Evolutionary conservation across 2,797 vertebrate species (phyloP).

Genomic region (Crenichthys baileyi): DNA sequence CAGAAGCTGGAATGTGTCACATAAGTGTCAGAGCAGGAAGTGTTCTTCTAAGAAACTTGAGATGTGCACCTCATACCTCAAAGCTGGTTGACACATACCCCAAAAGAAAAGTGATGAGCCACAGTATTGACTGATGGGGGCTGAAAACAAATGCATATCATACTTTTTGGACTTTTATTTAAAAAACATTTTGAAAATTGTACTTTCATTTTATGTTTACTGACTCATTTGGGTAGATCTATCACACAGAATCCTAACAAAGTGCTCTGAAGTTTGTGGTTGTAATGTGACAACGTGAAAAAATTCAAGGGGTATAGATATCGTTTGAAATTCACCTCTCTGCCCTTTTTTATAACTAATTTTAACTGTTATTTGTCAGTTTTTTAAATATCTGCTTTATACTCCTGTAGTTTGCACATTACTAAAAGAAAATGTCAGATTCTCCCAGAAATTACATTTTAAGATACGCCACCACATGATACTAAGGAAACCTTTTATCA

Average conservation of each 20-base stretch:
- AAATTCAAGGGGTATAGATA: neutral
- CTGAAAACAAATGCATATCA: neutral
- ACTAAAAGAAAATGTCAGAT: neutral
- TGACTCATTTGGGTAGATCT: neutral
- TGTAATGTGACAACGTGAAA: neutral
- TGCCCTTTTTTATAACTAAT: slow-evolving; percentile 12
- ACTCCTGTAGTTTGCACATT: neutral
- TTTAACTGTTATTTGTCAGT: neutral
- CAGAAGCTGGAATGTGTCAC: slow-evolving; percentile 62
- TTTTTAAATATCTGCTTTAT: slow-evolving; percentile 2
- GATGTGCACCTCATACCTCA: slow-evolving; percentile 30
- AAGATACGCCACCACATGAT: slow-evolving; percentile 25
- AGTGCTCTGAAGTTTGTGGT: neutral
- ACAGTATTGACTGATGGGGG: neutral
- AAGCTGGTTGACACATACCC: neutral
- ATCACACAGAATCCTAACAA: neutral
- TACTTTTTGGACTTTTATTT: neutral
- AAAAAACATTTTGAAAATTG: neutral
- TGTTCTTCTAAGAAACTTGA: slow-evolving; percentile 50
- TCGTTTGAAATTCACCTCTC: neutral
- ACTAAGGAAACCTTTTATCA: slow-evolving; percentile 25
- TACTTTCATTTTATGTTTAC: neutral
- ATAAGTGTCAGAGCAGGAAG: slow-evolving; percentile 25
- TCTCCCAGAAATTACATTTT: neutral
- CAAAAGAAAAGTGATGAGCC: neutral